Conservation (phyloP, 2,888 invertebrate species). For the Caenorhabditis sinica region DNA sequence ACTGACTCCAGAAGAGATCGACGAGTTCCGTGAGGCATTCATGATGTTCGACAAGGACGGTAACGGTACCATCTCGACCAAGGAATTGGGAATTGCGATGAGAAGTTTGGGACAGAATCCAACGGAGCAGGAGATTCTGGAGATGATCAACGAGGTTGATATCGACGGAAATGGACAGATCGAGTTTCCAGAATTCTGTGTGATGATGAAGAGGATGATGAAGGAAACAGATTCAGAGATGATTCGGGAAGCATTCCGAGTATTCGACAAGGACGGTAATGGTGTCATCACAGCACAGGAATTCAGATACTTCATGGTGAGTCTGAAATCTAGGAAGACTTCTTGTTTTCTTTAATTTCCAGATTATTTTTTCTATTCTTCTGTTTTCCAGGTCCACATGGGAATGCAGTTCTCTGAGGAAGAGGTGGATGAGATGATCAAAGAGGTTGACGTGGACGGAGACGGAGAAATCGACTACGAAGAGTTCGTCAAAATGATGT, state of each 20-base stretch:
- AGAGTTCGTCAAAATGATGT: constrained; percentile 78
- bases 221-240: constrained; percentile 82
- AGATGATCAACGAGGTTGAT: constrained; percentile 84
- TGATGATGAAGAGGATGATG: constrained; percentile 84
- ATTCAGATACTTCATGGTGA: constrained; percentile 81
- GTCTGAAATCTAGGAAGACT: background rate
- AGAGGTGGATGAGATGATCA: constrained; percentile 83
- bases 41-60: constrained; percentile 84
- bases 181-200: constrained; percentile 83
- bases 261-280: constrained; percentile 83
- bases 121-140: constrained; percentile 83
- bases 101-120: constrained; percentile 83
- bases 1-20: constrained; percentile 83
- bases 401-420: constrained; percentile 84
- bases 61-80: constrained; percentile 84
- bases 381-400: constrained; percentile 78
- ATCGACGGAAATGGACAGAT: constrained; percentile 83
- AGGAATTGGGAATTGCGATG: constrained; percentile 84
- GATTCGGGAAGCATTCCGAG: constrained; percentile 83
- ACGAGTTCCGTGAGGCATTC: constrained; percentile 83
- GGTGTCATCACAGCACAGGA: constrained; percentile 83
- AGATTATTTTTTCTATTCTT: too few species aligned
- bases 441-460: constrained; percentile 80
- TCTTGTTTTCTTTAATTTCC: too few species aligned
- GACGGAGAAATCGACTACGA: constrained; percentile 83